Percentiles rank a stretch among this genome's conserved stretches.
phyloP scores from a whole-genome alignment of 2,113 vertebrate genomes.

The Hippocampus mohnikei region DNA sequence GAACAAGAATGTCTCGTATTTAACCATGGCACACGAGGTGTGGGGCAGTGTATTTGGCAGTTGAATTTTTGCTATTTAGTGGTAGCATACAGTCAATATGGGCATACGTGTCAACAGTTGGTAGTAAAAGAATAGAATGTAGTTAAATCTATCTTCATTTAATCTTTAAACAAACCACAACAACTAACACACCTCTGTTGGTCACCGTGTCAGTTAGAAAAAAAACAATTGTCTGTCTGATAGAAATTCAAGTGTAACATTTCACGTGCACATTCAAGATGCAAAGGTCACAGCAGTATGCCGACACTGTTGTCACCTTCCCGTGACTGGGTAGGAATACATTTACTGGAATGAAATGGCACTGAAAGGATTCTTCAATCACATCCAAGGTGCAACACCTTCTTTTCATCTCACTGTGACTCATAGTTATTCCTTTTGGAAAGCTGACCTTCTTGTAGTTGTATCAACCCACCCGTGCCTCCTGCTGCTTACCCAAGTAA shows the following conservation, averaged over 20 bases:
- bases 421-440: conserved; percentile 45
- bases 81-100: too few species aligned
- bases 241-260: conserved; percentile 45
- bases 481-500: conserved; percentile 20
- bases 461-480: conserved; percentile 25
- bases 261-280: conserved; percentile 6
- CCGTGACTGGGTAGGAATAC: conserved; percentile 2
- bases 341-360: background rate
- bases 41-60: too few species aligned
- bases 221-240: background rate
- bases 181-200: too few species aligned
- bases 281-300: background rate
- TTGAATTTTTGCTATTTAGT: too few species aligned
- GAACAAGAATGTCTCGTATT: too few species aligned
- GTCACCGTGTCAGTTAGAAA: too few species aligned
- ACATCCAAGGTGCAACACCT: conserved; percentile 19
- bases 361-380: background rate
- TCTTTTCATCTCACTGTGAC: conserved; percentile 34
- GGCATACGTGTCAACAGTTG: too few species aligned
- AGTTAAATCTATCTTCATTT: too few species aligned
- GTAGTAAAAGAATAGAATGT: too few species aligned
- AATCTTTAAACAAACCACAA: too few species aligned
- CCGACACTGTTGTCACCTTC: background rate
- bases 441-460: conserved; percentile 32
- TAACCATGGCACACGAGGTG: too few species aligned